Evolutionary conservation across 2,113 vertebrate genomes (phyloP).

Genomic region (Macquaria australasica): DNA sequence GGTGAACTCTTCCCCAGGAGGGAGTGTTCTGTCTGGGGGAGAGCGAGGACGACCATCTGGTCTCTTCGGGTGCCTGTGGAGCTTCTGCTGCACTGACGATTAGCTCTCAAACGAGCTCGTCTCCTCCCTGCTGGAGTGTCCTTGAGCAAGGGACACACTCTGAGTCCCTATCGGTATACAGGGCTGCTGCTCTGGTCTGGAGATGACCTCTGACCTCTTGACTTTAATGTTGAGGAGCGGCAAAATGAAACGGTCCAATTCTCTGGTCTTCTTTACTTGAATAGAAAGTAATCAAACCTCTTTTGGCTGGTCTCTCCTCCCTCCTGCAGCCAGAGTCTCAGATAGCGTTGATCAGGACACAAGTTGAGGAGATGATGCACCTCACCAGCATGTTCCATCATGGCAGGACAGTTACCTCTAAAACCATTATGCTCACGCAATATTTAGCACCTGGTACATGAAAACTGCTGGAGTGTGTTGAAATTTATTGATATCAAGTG

Average conservation of each 20-base stretch:
- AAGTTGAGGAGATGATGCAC: too few relatives aligned
- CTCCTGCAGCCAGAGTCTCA: neutral
- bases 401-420: too few relatives aligned
- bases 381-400: too few relatives aligned
- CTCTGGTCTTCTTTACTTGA: too few relatives aligned
- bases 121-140: conserved; percentile 25
- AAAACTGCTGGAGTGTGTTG: too few relatives aligned
- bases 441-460: too few relatives aligned
- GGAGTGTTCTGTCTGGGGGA: conserved; percentile 53
- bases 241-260: too few relatives aligned
- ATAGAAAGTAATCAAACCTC: neutral
- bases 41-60: conserved; percentile 63
- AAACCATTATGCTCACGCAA: too few relatives aligned
- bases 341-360: neutral
- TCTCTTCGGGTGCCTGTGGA: conserved; percentile 28
- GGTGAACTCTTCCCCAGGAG: conserved; percentile 53
- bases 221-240: neutral
- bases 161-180: neutral
- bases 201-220: conserved; percentile 9
- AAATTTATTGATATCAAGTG: too few relatives aligned
- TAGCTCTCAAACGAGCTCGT: neutral
- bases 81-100: conserved; percentile 44
- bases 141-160: conserved; percentile 11
- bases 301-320: neutral
- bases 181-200: neutral